Percentiles rank a stretch among this genome's conserved stretches.
Evolutionary conservation across 2,113 vertebrate species (phyloP).

Genomic region (Megatriorchis doriae): DNA sequence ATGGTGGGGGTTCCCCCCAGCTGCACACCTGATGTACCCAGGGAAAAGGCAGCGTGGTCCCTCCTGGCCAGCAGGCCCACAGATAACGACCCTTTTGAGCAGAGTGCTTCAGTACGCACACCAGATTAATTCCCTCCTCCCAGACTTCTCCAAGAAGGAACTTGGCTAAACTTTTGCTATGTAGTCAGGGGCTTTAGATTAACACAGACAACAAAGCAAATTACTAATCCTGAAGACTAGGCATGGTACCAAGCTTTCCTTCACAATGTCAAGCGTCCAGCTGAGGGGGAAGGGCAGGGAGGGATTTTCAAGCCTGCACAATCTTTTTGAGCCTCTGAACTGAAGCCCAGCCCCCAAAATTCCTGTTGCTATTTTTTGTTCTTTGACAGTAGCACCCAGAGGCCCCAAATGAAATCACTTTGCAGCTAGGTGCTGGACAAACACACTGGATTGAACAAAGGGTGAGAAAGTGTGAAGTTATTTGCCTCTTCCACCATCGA

Average conservation of each 20-base stretch:
- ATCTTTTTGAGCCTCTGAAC: background rate
- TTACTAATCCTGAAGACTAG: background rate
- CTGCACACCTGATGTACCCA: background rate
- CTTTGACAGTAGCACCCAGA: background rate
- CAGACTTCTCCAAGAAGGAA: background rate
- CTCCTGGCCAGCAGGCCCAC: background rate
- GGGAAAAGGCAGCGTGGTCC: background rate
- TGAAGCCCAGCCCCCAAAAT: background rate
- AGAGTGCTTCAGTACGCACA: background rate
- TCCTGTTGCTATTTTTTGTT: background rate
- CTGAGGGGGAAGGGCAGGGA: background rate
- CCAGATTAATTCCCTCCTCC: background rate
- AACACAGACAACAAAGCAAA: background rate
- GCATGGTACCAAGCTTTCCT: background rate
- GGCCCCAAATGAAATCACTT: background rate
- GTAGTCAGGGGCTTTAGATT: background rate
- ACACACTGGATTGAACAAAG: background rate
- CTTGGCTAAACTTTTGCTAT: background rate
- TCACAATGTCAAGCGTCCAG: background rate
- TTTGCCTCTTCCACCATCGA: background rate
- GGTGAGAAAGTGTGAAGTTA: background rate
- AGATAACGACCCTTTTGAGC: background rate
- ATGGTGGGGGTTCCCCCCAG: accelerated
- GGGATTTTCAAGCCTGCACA: background rate
- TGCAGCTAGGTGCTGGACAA: background rate